Evolutionary conservation across 1,140 invertebrate species (phyloP), one percentile per base, ranked within the genome.

Genomic region (Agrilus planipennis): DNA sequence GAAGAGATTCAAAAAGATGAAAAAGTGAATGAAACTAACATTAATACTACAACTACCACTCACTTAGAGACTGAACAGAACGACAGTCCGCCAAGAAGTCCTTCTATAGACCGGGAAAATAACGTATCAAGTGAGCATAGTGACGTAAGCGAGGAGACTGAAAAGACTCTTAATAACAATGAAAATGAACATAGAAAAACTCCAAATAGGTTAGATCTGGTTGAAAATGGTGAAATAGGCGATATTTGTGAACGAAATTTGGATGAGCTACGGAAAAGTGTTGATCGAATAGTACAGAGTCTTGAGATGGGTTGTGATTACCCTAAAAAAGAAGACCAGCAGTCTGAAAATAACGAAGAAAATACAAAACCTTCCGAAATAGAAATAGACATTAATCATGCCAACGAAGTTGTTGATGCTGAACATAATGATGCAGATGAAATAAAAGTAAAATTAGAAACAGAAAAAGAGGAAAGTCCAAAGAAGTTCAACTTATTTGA

Each of bases 231-330:
- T 31, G 60, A 58, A 17, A 49, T 60, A 5, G 37, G 47, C 30
- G 55, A 61, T 30, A 48, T 47, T 31, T 45, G 42, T 15, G 51
- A 58, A 32, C 41, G 44, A 37, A 72, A 71, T 48, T 50, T 72
- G 27, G 69, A 70, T 44, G 68, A 72, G 49, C 47, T 72, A 10
- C 53, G 68, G 10, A 70, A 70, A 50, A 64, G 71, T 54, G 70
- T 70, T 0, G 70, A 73, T 53, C 65, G 67, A 1, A 69, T 72
- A 0, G 70, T 69, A 3, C 65, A 67, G 50, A 54, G 52, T 44
- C 39, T 56, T 22, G 55, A 61, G 31, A 45, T 46, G 31, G 53
- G 44, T 34, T 38, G 52, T 23, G 51, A 54, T 29, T 38, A 45
- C 20, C 44, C 51, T 37, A 47, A 50, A 23, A 47, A 55, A 39